Evolutionary conservation across 2,113 vertebrate species (phyloP), one percentile per base, ranked within the genome.

Genomic region (Climacteris rufus): DNA sequence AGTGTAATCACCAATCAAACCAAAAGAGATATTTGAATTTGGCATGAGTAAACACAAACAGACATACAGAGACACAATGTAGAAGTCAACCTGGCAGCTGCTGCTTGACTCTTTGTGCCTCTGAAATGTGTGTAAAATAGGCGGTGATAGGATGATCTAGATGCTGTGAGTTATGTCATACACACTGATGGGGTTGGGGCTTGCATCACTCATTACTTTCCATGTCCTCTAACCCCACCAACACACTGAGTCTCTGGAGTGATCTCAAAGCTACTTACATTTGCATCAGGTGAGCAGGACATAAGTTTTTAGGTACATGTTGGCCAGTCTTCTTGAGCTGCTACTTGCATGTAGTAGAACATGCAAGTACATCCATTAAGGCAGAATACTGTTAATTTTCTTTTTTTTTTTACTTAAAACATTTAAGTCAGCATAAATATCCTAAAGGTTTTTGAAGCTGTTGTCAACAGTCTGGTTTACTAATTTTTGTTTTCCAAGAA

Each of bases 31-130:
- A 23, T 64, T 13, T 47, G 50, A 60, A 16, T 66, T 82, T 31
- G 39, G 3, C 14, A 11, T 30, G 27, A 27, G 16, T 65, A 65
- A 84, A 35, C 27, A 53, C 4, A 2, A 2, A 18, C 3, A 13
- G 1, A 33, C 2, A 18, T 3, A 13, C 1, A 33, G 45, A n/a
- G n/a, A n/a, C n/a, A 39, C 16, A 27, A 33, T 54, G 17, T 11
- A 45, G 35, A n/a, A 22, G 20, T 35, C 22, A 52, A 19, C 21
- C 23, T 31, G 15, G 44, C 13, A 63, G 25, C 19, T 44, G 53
- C 18, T 27, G 12, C 6, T 63, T 53, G 7, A 21, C 35, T 50
- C 44, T 28, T 40, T 52, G 22, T 22, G 13, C 28, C 20, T 54
- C 53, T 64, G 28, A 69, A 82, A 74, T 17, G 3, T 28, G 21